phyloP scores from a whole-genome alignment of 2,113 vertebrate species.

The Urocynchramus pylzowi region DNA sequence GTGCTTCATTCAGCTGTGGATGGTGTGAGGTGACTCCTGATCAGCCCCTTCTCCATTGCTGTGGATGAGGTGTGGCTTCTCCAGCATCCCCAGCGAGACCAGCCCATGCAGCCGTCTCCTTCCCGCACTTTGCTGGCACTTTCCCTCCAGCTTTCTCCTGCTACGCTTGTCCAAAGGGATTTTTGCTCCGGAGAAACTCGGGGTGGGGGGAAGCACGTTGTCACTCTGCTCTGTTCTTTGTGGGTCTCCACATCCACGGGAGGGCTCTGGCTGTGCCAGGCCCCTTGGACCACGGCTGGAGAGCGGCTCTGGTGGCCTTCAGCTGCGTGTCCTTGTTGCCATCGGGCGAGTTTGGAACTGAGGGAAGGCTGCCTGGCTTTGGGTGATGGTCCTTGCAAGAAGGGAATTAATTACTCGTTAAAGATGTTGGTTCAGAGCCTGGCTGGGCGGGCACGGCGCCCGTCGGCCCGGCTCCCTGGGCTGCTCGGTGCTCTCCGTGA shows the following conservation, averaged over 20 bases:
- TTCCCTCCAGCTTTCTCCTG: background rate
- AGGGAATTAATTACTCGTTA: background rate
- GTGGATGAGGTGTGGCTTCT: constrained; percentile 17
- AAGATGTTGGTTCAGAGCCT: background rate
- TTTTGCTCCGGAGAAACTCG: background rate
- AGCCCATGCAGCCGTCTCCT: background rate
- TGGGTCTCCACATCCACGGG: background rate
- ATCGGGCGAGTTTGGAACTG: background rate
- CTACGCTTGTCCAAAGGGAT: background rate
- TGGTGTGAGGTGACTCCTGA: constrained; percentile 48
- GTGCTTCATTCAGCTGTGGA: background rate
- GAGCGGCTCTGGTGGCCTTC: background rate
- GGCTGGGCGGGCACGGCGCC: background rate
- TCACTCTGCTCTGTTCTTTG: background rate
- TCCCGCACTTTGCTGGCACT: background rate
- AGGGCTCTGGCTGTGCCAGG: background rate
- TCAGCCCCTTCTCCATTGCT: background rate
- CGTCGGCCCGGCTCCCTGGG: accelerated
- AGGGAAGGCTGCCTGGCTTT: background rate
- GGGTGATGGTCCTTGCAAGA: background rate
- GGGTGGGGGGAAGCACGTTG: background rate
- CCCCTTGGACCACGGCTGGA: background rate
- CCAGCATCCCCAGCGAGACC: background rate
- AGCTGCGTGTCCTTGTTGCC: background rate
- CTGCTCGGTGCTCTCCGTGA: accelerated